Evolutionary conservation across 2,888 invertebrate genomes (phyloP), one percentile per base, ranked within the genome.

Genomic region (Empis livida): DNA sequence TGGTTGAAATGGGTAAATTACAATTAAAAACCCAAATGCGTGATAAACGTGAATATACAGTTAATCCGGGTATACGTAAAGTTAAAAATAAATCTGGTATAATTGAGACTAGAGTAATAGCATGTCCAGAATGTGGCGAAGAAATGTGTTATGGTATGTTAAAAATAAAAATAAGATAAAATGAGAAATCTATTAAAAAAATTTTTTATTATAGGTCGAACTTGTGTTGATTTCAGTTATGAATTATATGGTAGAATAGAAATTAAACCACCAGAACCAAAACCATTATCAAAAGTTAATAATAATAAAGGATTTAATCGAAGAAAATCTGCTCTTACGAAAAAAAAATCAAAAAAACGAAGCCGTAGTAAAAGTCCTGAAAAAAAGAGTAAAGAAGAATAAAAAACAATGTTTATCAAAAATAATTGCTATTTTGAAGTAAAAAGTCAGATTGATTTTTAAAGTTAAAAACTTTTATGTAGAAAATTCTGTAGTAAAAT

Each of bases 1-100:
- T 86, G 67, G 80, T 90, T 39, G 88, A 88, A 67, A 72, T 91
- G 65, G 84, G 86, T 44, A 90, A 89, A 68, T 72, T 85, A 9
- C 80, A 86, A 61, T 66, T 80, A 15, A 83, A 80, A 66, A 85
- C 87, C 1, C 74, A 79, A 56, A 76, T 79, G 11, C 73, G 75
- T 49, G 88, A 89, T 56, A 81, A 82, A 59, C 74, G 82, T 47
- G 80, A 78, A 52, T 74, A 75, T 41, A 73, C 76, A 10, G 70
- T 78, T 50, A 83, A 81, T 61, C 78, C 78, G 31, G 79, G 81
- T 65, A 70, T 82, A 30, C 76, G 80, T 58, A 84, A 82, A 61
- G 79, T 77, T n/a, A 90, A 90, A 68, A 89, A 85, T 61, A 83
- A 85, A 53, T 80, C 86, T 0, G 88, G 89, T 13, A 82, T 88